Base-by-base conservation (phyloP, 2,888 invertebrate genomes). In the Gordius sp. region DNA sequence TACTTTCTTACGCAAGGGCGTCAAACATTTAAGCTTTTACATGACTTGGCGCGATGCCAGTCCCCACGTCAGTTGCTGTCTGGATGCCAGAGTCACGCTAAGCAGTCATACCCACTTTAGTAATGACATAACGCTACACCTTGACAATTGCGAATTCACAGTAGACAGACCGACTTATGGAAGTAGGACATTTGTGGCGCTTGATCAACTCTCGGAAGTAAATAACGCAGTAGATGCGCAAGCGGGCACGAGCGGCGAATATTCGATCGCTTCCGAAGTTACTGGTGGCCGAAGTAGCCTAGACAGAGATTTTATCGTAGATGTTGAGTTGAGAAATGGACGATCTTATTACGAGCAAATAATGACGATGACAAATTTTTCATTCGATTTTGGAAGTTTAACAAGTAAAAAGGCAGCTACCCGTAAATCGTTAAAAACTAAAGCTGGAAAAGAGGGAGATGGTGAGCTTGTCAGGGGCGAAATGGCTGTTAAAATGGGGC, bases 291-390 rank as follows among this genome's bases (percentile, higher is more conserved):
- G 4, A 13, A 23, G 20, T 47, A 20, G 4, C 20, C 8, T n/a
- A 13, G 47, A 47, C 23, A n/a, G n/a, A 4, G 20, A 47, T 20
- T 47, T 47, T 20, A 8, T 47, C 16, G 20, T 47, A n/a, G 16
- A 47, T 4, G 16, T 47, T 8, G 47, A 47, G 23, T 4, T 47
- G 23, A 8, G 20, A 20, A 47, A 47, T 20, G 23, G 8, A n/a
- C 8, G 47, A n/a, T 18, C 47, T 8, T 47, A 18, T 47, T 47
- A 47, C 20, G 47, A 47, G 20, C 47, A 47, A 47, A 47, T 23
- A 8, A n/a, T 47, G 20, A 4, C 8, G 4, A 4, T 47, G 4
- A n/a, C 4, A 4, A 20, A 47, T n/a, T 47, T 47, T 20, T 47
- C 4, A 13, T 47, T n/a, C 20, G 39, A 33, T 33, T 33, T 33